Percentiles rank a stretch among this genome's conserved stretches.
Conservation (phyloP, 2,888 invertebrate species). For the Palloptera scutellata region DNA sequence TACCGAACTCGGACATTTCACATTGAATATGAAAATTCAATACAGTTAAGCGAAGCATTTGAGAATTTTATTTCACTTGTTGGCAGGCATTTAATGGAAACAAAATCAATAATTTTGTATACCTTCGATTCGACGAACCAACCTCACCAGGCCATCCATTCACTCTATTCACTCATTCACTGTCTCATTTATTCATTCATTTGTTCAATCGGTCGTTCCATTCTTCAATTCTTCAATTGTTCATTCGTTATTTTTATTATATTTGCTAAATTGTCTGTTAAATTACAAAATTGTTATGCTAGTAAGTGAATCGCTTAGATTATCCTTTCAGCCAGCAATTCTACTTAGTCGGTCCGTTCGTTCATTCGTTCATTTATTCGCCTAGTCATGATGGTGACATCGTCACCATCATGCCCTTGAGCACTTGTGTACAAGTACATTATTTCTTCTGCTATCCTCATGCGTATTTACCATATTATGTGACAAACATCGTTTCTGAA, state of each 20-base stretch:
- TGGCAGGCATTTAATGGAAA: not conserved
- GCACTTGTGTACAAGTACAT: too few species aligned
- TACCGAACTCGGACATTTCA: too few species aligned
- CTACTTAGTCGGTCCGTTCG: not conserved
- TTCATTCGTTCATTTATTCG: not conserved
- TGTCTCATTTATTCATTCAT: not conserved
- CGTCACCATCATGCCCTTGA: too few species aligned
- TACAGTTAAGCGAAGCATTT: too few species aligned
- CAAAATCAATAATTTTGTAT: too few species aligned
- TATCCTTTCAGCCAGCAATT: constrained; percentile 11
- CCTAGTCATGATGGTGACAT: not conserved
- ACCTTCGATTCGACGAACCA: too few species aligned
- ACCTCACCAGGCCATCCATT: not conserved
- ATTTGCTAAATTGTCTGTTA: constrained; percentile 57
- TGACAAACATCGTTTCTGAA: constrained; percentile 17
- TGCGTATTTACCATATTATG: constrained; percentile 28
- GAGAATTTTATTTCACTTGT: not conserved
- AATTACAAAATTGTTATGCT: constrained; percentile 52
- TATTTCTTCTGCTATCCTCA: too few species aligned
- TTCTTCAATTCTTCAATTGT: not conserved
- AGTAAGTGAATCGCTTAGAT: constrained; percentile 18
- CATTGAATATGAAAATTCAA: too few species aligned
- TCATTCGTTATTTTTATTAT: not conserved
- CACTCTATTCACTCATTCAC: not conserved
- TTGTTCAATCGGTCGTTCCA: not conserved